Base-by-base conservation (phyloP, 2,113 vertebrate genomes). In the Gallinago undulata region DNA sequence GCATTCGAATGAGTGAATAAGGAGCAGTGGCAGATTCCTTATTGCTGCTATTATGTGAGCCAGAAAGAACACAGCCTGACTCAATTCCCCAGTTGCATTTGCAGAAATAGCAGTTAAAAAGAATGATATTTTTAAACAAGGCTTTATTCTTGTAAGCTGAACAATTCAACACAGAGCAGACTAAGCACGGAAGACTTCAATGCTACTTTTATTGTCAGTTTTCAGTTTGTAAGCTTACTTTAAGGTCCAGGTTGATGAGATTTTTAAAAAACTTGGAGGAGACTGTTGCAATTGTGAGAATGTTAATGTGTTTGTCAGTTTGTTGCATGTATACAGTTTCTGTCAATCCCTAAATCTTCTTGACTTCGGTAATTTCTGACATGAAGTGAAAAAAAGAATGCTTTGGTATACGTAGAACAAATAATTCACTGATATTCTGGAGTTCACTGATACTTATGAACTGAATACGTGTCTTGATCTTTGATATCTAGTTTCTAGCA, bases 61-160 rank as follows among this genome's bases (percentile, higher is more conserved):
- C 74, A 93, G 92, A 83, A 81, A 85, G 79, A 90, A 66, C 72
- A 90, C 48, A 80, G 75, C 75, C 91, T 66, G 67, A 77, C 63
- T 90, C 82, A 68, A 77, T 79, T 93, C 88, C 78, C 68, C 5
- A 3, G 51, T 48, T 80, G 22, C 60, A 37, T 74, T 81, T 92
- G 59, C 79, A 92, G 85, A 89, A 86, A 87, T n/a, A 84, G 5
- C 33, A 48, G 75, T 76, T 53, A 13, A 72, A 93, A 87, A 79
- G 56, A 82, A 39, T 43, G 47, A 11, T 73, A 68, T 75, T 89
- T 93, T 94, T 53, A 78, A 96, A 47, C n/a, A 74, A 60, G 28
- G 18, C 43, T 94, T 92, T 94, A 59, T 85, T 85, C 81, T 80
- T 82, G 62, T 69, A 91, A 87, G 62, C 33, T 47, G 59, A 79